Base-by-base conservation (phyloP, 30 jellyfish, hydroid and myxozoan species). In the Catostylus mosaicus region DNA sequence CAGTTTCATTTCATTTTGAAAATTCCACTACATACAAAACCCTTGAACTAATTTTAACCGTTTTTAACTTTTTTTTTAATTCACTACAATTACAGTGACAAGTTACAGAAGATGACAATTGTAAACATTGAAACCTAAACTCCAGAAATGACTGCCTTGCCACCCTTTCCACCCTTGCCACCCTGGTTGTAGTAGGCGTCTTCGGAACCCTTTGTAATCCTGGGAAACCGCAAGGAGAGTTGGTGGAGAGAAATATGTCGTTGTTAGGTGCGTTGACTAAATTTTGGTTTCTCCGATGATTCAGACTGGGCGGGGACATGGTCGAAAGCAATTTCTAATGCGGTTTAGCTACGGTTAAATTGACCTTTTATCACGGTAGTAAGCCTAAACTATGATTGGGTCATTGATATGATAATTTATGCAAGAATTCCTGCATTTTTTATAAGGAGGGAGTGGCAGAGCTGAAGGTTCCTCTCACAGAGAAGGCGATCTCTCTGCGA, bases 401-500 rank as follows among this genome's bases (percentile, higher is more conserved):
- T 22, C 1, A 34, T 68, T 22, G 24, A 35, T 36, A 68, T 68
- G 80, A 34, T 68, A 36, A 68, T 68, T 0, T 18, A 68, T 59
- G 71, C 71, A 59, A 59, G 24, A 36, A 59, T 68, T 68, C 62
- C 62, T 68, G 80, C 85, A 74, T 74, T 50, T 24, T 45, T 27
- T 23, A 45, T 74, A 3, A 62, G 37, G 85, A 74, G 85, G 85
- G 85, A 74, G 85, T 74, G 85, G 85, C 85, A 74, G 22, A 9
- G 64, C 37, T 1, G 38, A 59, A 4, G 24, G 71, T 2, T 2
- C 36, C 4, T 3, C 71, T 59, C 71, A 27, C 10, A 24, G 40
- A 23, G 71, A 59, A 23, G 38, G 71, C 56, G 12, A 16, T 43
- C 56, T 43, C 56, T 43, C 56, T 16, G 8, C 56, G 12, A 43